Percentiles rank a stretch among this genome's conserved stretches.
Evolutionary conservation across 2,888 invertebrate genomes (phyloP).

Genomic region (Drosophila greeni): DNA sequence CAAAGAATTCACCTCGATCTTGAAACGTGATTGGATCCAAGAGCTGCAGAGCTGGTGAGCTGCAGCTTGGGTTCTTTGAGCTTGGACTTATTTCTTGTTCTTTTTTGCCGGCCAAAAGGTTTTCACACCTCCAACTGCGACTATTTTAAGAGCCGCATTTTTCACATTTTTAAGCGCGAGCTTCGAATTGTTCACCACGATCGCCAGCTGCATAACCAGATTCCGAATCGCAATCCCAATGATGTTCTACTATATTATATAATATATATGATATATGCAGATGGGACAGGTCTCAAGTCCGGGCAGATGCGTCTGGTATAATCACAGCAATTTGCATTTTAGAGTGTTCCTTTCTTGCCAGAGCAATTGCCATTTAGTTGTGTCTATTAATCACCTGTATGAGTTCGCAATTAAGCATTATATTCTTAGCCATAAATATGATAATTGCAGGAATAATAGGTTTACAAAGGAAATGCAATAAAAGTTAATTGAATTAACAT

Average conservation of each 20-base stretch:
- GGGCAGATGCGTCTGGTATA: constrained; percentile 17
- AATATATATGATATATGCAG: constrained; percentile 4
- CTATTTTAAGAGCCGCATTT: constrained; percentile 52
- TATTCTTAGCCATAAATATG: constrained; percentile 12
- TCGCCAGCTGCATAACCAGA: constrained; percentile 37
- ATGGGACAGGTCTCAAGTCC: constrained; percentile 30
- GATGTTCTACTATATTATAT: background rate
- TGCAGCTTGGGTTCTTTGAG: constrained; percentile 7
- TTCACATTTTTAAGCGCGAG: constrained; percentile 48
- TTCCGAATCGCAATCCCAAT: background rate
- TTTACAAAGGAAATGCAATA: constrained; percentile 6
- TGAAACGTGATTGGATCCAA: constrained; percentile 73
- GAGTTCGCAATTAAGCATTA: constrained; percentile 1
- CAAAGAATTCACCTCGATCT: constrained; percentile 75
- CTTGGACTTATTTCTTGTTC: background rate
- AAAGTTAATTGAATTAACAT: background rate
- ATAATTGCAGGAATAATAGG: constrained; percentile 7
- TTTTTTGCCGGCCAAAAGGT: constrained; percentile 30
- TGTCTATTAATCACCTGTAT: constrained; percentile 16
- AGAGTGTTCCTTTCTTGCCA: background rate
- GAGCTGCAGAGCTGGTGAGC: background rate
- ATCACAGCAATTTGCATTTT: constrained; percentile 24
- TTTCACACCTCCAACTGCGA: constrained; percentile 48
- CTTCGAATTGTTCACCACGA: constrained; percentile 47
- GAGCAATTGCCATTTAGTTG: constrained; percentile 4